Percentiles rank a stretch among this genome's conserved stretches.
Conservation (phyloP, 2,797 vertebrate genomes). For the Macropodus opercularis region DNA sequence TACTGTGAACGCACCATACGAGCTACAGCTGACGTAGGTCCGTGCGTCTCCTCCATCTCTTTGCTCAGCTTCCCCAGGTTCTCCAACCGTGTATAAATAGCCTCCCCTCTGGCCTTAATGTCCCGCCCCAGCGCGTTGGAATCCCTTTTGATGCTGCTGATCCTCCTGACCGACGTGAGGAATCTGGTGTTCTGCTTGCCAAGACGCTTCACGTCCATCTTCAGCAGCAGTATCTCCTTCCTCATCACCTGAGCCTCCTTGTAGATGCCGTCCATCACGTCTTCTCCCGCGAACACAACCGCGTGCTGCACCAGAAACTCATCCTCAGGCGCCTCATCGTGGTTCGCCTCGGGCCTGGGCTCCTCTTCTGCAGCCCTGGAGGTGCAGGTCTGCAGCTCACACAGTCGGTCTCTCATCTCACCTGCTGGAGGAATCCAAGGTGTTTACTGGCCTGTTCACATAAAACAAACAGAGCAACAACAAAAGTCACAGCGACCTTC, state of each 20-base stretch:
- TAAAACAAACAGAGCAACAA: too few species aligned
- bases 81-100: conserved; percentile 86
- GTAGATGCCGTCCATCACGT: conserved; percentile 85
- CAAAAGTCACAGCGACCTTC: too few species aligned
- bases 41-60: conserved; percentile 80
- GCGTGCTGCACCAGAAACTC: conserved; percentile 64
- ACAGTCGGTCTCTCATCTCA: conserved; percentile 92
- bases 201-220: conserved; percentile 87
- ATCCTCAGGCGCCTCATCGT: conserved; percentile 19
- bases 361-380: conserved; percentile 35
- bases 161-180: conserved; percentile 93
- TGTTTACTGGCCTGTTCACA: conserved; percentile 1
- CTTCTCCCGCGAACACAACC: conserved; percentile 87
- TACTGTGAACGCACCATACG: conserved; percentile 89
- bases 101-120: conserved; percentile 90
- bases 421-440: conserved; percentile 67
- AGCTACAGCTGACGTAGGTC: conserved; percentile 80
- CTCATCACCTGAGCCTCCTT: conserved; percentile 86
- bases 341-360: neutral
- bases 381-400: conserved; percentile 81
- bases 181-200: conserved; percentile 93
- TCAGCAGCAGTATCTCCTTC: conserved; percentile 86
- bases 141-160: conserved; percentile 98
- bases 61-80: conserved; percentile 81
- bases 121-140: conserved; percentile 90